A percentile compares a stretch with the other conserved stretches of the same genome.
These are phyloP conservation scores for Spialia ferax DNA, from an alignment of 2,888 invertebrate species.

Conservation along the genomic window DNA sequence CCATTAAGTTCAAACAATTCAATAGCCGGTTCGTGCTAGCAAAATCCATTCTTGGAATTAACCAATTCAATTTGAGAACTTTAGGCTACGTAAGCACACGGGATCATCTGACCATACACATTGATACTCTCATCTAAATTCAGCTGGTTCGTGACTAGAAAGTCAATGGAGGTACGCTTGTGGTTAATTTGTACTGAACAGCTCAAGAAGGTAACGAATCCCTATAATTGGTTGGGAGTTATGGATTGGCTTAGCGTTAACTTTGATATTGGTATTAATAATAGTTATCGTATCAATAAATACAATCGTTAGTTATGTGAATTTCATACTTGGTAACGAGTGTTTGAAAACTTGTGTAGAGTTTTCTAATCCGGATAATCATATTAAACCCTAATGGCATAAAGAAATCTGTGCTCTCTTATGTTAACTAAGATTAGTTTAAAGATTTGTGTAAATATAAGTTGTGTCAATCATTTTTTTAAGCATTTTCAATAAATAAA, in stretches of 20 bases:
- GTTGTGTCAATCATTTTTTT: too few species aligned
- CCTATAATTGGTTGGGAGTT: slow-evolving; percentile 25
- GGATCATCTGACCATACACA: slow-evolving; percentile 62
- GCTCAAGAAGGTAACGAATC: slow-evolving; percentile 23
- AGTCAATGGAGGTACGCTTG: slow-evolving; percentile 21
- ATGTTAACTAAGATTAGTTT: too few species aligned
- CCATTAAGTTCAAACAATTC: background rate
- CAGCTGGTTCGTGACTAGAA: slow-evolving; percentile 70
- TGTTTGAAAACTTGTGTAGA: too few species aligned
- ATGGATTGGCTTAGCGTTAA: slow-evolving; percentile 8
- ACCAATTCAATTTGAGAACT: slow-evolving; percentile 36
- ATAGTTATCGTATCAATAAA: background rate
- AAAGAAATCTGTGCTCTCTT: too few species aligned
- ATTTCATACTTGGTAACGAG: too few species aligned
- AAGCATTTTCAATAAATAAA: too few species aligned
- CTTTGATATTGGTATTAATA: background rate
- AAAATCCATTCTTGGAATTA: slow-evolving; percentile 23
- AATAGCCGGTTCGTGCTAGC: slow-evolving; percentile 10
- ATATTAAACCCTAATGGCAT: too few species aligned
- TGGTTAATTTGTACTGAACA: slow-evolving; percentile 39
- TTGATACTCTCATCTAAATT: slow-evolving; percentile 79
- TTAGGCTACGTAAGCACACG: slow-evolving; percentile 35
- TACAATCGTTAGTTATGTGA: background rate
- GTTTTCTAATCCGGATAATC: too few species aligned
- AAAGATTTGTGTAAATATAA: too few species aligned